Evolutionary conservation across 2,113 vertebrate genomes (phyloP), one percentile per base, ranked within the genome.

Genomic region (Zingel zingel): DNA sequence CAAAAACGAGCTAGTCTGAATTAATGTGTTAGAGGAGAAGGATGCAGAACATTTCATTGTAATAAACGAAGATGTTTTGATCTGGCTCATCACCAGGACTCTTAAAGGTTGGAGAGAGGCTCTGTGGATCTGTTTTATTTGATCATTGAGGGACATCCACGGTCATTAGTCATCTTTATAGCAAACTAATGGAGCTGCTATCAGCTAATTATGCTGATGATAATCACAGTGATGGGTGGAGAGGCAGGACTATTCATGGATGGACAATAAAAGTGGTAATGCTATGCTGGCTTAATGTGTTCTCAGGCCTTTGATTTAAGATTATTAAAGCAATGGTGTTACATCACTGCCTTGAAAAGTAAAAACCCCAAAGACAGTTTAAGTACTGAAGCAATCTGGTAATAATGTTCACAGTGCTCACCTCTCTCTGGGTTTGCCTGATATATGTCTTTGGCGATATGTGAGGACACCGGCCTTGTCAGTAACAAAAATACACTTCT

Each of bases 151-250:
- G 48, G 23, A 83, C 50, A 43, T 33, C 62, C 74, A 62, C 3
- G 21, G 36, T 50, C 72, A 77, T 72, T 79, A 64, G 30, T 69
- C 70, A 48, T 70, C 39, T 58, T 74, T 58, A 73, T 36, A 21
- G 71, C 39, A 75, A 25, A 50, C 62, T 85, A 70, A 83, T 72
- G 77, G 76, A 81, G 57, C 77, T 66, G 71, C 66, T 59, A 67
- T 81, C 56, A 43, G 73, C 51, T 87, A 66, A 87, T 90, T 87
- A 90, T 81, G 68, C 59, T 50, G 79, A 84, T 79, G 81, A 59
- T 85, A 83, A 86, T 88, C 72, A 85, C 21, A 6, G 53, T 57
- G 76, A 88, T 57, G 61, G 80, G 74, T 86, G 53, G 79, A 77
- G 77, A 59, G 64, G 69, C 65, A 27, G 47, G 53, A 63, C 58